phyloP scores from a whole-genome alignment of 2,888 invertebrate species.

The Choristoneura rosaceana region DNA sequence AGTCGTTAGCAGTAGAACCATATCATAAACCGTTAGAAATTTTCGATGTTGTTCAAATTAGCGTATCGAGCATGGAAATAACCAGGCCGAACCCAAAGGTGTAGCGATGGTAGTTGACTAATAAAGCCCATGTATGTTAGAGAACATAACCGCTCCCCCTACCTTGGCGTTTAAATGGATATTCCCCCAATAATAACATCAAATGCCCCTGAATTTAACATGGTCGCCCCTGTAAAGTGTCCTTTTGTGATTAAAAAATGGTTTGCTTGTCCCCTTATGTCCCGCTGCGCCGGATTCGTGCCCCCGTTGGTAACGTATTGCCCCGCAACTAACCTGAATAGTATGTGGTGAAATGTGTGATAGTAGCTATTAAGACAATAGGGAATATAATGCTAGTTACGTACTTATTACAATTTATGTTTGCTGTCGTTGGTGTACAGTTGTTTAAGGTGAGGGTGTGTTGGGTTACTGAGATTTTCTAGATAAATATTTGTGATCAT shows the following conservation, averaged over 20 bases:
- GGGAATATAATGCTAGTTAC: slow-evolving; percentile 99
- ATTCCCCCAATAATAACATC: slow-evolving; percentile 42
- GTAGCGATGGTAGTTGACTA: slow-evolving; percentile 69
- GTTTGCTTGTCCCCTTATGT: slow-evolving; percentile 83
- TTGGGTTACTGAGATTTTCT: slow-evolving; percentile 16
- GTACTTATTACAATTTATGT: slow-evolving; percentile 99
- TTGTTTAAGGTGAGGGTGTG: slow-evolving; percentile 95
- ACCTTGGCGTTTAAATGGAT: slow-evolving; percentile 77
- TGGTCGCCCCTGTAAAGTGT: slow-evolving; percentile 45
- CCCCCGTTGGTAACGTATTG: slow-evolving; percentile 77
- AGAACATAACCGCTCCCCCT: slow-evolving; percentile 74
- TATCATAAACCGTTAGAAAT: slow-evolving; percentile 14
- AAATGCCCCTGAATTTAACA: slow-evolving; percentile 44
- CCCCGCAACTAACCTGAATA: slow-evolving; percentile 81
- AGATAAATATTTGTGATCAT: neutral
- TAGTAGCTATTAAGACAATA: slow-evolving; percentile 99
- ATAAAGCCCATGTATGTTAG: slow-evolving; percentile 56
- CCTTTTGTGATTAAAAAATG: slow-evolving; percentile 70
- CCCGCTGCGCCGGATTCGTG: slow-evolving; percentile 73
- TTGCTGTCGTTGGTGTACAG: slow-evolving; percentile 99
- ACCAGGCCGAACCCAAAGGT: slow-evolving; percentile 77
- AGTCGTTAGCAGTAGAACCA: slow-evolving; percentile 34
- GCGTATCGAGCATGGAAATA: slow-evolving; percentile 59
- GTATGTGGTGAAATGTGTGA: slow-evolving; percentile 99
- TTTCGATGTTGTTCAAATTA: slow-evolving; percentile 59